Percentiles rank a stretch among this genome's conserved stretches.
Conservation (phyloP, 1,140 invertebrate genomes). For the Drosophila subobscura region DNA sequence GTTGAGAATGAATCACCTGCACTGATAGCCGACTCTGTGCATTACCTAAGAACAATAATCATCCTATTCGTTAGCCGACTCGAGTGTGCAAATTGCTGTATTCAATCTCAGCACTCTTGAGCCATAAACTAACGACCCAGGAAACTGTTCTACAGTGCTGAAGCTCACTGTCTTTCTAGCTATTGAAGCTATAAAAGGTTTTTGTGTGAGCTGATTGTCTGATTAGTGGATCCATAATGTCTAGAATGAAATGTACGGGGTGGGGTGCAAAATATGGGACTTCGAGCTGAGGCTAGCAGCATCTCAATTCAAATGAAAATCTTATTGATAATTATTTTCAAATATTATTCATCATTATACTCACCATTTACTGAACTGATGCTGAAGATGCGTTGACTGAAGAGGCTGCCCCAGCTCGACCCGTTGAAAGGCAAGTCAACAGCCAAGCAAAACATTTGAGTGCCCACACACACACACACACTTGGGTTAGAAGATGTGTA, state of each 20-base stretch:
- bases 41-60: conserved; percentile 19
- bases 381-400: conserved; percentile 10
- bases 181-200: conserved; percentile 10
- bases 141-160: conserved; percentile 15
- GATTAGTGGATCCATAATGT: conserved; percentile 36
- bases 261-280: conserved; percentile 1
- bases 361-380: conserved; percentile 50
- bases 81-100: conserved; percentile 6
- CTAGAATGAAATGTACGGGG: conserved; percentile 4
- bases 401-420: conserved; percentile 3
- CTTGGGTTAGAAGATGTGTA: conserved; percentile 1
- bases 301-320: conserved; percentile 12
- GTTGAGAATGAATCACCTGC: neutral
- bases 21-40: conserved; percentile 16
- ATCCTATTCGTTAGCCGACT: conserved; percentile 1
- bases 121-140: conserved; percentile 2
- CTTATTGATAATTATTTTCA: conserved; percentile 40
- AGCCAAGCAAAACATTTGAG: conserved; percentile 44
- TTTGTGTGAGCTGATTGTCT: conserved; percentile 35
- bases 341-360: conserved; percentile 48
- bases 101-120: conserved; percentile 17
- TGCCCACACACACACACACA: conserved; percentile 22
- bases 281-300: too few relatives aligned
- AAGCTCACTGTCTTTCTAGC: conserved; percentile 24
- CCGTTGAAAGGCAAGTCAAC: conserved; percentile 50